Percentiles rank a stretch among this genome's conserved stretches.
phyloP scores from a whole-genome alignment of 2,113 vertebrate genomes.

The Crotalus tigris region DNA sequence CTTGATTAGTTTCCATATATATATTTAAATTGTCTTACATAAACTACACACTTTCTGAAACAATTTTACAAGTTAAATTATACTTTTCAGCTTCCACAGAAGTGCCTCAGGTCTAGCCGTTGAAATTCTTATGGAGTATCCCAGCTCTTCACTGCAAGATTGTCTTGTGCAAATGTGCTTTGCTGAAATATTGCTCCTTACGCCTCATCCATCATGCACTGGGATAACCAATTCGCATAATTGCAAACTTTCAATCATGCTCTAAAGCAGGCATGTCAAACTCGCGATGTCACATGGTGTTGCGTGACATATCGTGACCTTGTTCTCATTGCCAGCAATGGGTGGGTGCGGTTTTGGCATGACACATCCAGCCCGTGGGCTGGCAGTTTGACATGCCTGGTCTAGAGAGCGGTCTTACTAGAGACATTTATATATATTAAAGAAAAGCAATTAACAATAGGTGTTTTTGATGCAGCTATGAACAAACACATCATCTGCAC shows the following conservation, averaged over 20 bases:
- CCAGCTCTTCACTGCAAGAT: background rate
- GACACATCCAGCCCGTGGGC: too few relatives aligned
- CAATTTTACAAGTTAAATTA: background rate
- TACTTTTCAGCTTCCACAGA: background rate
- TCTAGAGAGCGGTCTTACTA: background rate
- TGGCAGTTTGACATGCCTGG: too few relatives aligned
- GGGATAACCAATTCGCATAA: background rate
- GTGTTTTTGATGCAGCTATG: background rate
- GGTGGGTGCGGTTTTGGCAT: too few relatives aligned
- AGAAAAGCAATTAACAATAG: background rate
- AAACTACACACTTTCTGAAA: background rate
- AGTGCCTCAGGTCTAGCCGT: background rate
- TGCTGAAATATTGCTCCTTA: background rate
- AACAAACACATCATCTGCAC: background rate
- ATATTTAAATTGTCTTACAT: background rate
- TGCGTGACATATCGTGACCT: rapidly evolving
- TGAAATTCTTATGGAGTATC: background rate
- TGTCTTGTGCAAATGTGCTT: background rate
- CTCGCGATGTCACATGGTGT: too few relatives aligned
- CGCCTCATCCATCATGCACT: background rate
- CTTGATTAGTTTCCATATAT: background rate
- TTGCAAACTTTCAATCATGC: background rate
- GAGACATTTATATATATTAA: background rate
- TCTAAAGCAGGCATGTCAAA: background rate
- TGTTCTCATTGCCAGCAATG: too few relatives aligned